A percentile compares a stretch with the other conserved stretches of the same genome.
Conservation (phyloP, 2,113 vertebrate species). For the Solea senegalensis region DNA sequence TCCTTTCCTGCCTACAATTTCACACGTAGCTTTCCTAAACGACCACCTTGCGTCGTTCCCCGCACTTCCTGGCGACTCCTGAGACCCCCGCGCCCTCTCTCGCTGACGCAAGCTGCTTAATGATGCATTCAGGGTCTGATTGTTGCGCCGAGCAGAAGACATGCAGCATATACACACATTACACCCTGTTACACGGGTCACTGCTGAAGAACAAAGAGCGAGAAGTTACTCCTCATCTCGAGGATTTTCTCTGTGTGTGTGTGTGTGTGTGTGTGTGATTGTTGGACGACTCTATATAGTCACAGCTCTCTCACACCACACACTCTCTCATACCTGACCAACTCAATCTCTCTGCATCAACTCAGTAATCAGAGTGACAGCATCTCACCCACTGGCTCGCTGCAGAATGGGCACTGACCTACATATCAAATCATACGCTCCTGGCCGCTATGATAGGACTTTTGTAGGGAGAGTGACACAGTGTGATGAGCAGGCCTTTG, state of each 20-base stretch:
- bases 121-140: slow-evolving; percentile 60
- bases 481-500: slow-evolving; percentile 69
- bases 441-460: slow-evolving; percentile 54
- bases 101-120: slow-evolving; percentile 54
- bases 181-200: slow-evolving; percentile 69
- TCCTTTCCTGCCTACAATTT: slow-evolving; percentile 1
- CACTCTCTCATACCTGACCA: slow-evolving; percentile 72
- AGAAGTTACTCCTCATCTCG: slow-evolving; percentile 54
- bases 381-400: slow-evolving; percentile 66
- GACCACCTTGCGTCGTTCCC: slow-evolving; percentile 37
- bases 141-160: slow-evolving; percentile 44
- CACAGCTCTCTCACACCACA: slow-evolving; percentile 61
- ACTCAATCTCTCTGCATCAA: slow-evolving; percentile 71
- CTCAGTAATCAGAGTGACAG: slow-evolving; percentile 78
- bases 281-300: slow-evolving; percentile 12
- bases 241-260: slow-evolving; percentile 30
- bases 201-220: slow-evolving; percentile 60
- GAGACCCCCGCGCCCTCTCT: slow-evolving; percentile 22
- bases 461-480: not conserved
- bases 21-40: slow-evolving; percentile 26
- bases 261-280: slow-evolving; percentile 16
- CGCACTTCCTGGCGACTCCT: slow-evolving; percentile 27
- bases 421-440: slow-evolving; percentile 75
- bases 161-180: slow-evolving; percentile 51
- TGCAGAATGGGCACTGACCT: slow-evolving; percentile 74